Base-by-base conservation (phyloP, 1,140 invertebrate species). In the Pseudoatta argentina region DNA sequence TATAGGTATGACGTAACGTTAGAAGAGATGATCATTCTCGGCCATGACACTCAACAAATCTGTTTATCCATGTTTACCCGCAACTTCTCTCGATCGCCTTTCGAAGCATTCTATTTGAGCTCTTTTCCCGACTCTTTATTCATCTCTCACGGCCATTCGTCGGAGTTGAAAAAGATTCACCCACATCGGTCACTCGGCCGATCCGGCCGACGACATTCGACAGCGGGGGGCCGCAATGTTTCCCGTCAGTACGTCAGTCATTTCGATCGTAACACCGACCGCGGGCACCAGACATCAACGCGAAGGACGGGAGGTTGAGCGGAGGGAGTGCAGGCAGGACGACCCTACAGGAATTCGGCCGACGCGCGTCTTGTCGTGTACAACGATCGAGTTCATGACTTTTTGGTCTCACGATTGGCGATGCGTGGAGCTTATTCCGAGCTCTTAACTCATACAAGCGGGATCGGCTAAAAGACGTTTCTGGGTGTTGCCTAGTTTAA, bases 221-320 rank as follows among this genome's bases (percentile, higher is more conserved):
- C 93, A 93, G 92, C 93, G 89, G 93, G 93, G 93, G 93, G 93
- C 91, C 93, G 92, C 92, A 91, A 94, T 94, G 93, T 94, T 91
- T 93, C 93, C 89, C 92, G 93, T 94, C 93, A 94, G 93, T 94
- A 91, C 90, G 93, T 94, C 93, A 94, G 91, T 94, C 93, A 93
- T 93, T 92, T 91, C 92, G 91, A 93, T 93, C 92, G 92, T 91
- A 94, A 93, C 93, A 93, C 90, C 88, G 89, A 90, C 88, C 88
- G 90, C 72, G 57, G 59, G 66, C 34, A 72, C 55, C 73, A 85
- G 59, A 51, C 71, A 88, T 75, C 78, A 75, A 48, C 63, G 39
- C 51, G 61, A 34, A 91, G 90, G 83, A 83, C 39, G 57, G 44
- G 59, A 34, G 79, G 39, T 73, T 44, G 30, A 30, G 30, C 66